Percentiles rank a stretch among this genome's conserved stretches.
Conservation (phyloP, 2,113 vertebrate species). For the Podilymbus podiceps region DNA sequence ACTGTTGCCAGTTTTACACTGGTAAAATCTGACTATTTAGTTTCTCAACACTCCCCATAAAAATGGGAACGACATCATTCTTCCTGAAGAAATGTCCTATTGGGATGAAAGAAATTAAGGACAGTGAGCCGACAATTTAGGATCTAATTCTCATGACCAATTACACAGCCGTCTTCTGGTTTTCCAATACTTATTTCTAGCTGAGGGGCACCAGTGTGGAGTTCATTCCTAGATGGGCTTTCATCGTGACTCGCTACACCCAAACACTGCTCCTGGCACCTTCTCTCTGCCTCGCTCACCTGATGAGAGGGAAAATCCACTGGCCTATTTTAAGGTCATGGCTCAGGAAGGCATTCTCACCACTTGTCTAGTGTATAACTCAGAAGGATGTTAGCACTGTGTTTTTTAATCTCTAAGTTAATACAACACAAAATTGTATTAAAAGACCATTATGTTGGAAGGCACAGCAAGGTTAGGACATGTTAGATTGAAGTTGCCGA, state of each 20-base stretch:
- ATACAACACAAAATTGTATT: slow-evolving; percentile 7
- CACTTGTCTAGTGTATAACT: not conserved
- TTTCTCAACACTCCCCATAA: not conserved
- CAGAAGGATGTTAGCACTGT: not conserved
- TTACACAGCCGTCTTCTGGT: not conserved
- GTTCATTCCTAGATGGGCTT: not conserved
- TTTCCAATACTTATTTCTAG: not conserved
- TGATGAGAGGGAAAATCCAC: not conserved
- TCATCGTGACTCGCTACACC: not conserved
- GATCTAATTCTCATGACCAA: not conserved
- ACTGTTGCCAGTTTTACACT: not conserved
- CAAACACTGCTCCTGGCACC: not conserved
- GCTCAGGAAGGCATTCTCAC: not conserved
- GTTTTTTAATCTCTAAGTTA: not conserved
- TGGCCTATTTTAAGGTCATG: not conserved
- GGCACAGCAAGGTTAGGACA: not conserved
- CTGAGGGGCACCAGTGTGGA: not conserved
- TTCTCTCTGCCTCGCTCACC: not conserved
- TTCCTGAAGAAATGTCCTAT: not conserved
- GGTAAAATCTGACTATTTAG: not conserved
- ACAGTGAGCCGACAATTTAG: not conserved
- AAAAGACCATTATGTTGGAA: not conserved
- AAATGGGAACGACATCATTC: not conserved
- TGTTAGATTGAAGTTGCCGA: not conserved
- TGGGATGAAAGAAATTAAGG: not conserved